phyloP scores from a whole-genome alignment of 2,888 invertebrate species.

The Cantharis flavilabris region DNA sequence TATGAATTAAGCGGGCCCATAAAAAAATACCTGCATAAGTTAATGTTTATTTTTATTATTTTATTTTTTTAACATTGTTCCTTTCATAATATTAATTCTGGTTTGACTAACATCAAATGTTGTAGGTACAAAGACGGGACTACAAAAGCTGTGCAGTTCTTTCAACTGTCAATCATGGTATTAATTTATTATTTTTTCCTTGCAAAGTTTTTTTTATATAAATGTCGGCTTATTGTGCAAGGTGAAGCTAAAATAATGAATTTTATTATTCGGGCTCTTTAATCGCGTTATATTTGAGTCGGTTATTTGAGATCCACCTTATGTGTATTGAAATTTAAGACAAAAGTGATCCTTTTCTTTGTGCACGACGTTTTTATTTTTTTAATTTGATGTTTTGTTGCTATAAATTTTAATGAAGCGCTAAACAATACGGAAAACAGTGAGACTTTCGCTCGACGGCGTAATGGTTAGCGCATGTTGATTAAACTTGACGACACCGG shows the following conservation, averaged over 20 bases:
- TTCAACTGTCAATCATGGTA: not conserved
- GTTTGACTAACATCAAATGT: not conserved
- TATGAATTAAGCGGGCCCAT: not conserved
- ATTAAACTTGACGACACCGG: not conserved
- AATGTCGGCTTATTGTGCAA: not conserved
- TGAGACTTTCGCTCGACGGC: not conserved
- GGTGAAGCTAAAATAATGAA: conserved; percentile 1
- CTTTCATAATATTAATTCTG: not conserved
- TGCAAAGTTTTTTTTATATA: not conserved
- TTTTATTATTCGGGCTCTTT: not conserved
- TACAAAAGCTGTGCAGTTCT: not conserved
- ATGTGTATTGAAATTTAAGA: not conserved
- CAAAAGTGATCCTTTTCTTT: not conserved
- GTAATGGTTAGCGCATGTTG: not conserved
- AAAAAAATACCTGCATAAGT: not conserved
- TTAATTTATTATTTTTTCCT: conserved; percentile 1
- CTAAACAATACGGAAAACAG: not conserved
- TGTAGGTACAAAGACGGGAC: not conserved
- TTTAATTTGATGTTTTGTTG: not conserved
- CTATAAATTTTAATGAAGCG: not conserved
- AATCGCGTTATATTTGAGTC: not conserved
- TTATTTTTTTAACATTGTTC: not conserved
- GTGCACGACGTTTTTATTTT: not conserved
- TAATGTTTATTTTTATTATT: not conserved
- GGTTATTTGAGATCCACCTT: not conserved